Evolutionary conservation across 2,888 invertebrate genomes (phyloP).

Genomic region (Drosophila rubida): DNA sequence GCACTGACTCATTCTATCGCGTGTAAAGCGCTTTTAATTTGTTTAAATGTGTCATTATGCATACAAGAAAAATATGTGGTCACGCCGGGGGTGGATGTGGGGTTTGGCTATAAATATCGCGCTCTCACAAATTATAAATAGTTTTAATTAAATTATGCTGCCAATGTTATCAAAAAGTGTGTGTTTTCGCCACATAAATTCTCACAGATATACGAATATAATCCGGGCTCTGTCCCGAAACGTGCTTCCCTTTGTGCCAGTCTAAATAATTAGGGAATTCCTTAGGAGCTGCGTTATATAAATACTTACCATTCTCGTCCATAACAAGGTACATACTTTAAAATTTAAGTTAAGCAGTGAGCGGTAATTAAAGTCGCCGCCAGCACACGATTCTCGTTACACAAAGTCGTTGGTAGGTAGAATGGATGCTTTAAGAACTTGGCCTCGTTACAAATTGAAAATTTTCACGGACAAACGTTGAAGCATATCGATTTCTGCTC

Average conservation of each 20-base stretch:
- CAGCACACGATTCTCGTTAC: too few species aligned
- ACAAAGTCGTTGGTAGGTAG: not conserved
- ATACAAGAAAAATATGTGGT: not conserved
- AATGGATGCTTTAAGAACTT: slow-evolving; percentile 5
- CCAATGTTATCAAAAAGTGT: not conserved
- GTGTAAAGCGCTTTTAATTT: not conserved
- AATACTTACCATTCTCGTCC: slow-evolving; percentile 75
- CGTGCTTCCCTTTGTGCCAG: too few species aligned
- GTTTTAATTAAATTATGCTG: not conserved
- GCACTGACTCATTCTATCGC: not conserved
- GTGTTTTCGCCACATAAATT: too few species aligned
- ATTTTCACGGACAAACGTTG: slow-evolving; percentile 1
- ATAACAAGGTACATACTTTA: slow-evolving; percentile 44
- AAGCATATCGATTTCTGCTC: slow-evolving; percentile 19
- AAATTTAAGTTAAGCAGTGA: not conserved
- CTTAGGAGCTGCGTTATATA: slow-evolving; percentile 17
- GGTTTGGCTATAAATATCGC: not conserved
- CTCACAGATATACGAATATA: too few species aligned
- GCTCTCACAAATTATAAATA: not conserved
- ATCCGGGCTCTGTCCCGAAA: too few species aligned
- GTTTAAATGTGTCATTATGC: slow-evolving; percentile 1
- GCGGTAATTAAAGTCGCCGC: not conserved
- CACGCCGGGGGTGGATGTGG: not conserved
- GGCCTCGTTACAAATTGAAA: slow-evolving; percentile 10
- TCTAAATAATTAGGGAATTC: too few species aligned